A percentile compares a stretch with the other conserved stretches of the same genome.
These are phyloP conservation scores for Stegostoma tigrinum DNA, from an alignment of 2,113 vertebrate genomes.

Conservation along the genomic window DNA sequence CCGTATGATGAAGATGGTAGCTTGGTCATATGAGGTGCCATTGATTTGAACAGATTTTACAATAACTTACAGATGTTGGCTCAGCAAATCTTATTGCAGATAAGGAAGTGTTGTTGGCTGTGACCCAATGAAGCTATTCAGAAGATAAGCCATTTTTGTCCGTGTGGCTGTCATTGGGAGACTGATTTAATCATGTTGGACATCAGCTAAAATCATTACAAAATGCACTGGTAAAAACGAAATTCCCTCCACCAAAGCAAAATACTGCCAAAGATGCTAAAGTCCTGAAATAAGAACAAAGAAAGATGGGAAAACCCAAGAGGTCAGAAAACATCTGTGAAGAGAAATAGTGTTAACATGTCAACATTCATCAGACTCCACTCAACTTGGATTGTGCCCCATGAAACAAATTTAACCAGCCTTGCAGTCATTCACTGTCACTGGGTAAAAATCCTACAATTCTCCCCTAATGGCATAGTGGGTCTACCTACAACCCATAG, in stretches of 20 bases:
- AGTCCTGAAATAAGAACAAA: no score
- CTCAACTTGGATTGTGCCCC: neutral
- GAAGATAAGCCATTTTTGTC: neutral
- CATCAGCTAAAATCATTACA: neutral
- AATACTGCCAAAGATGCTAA: no score
- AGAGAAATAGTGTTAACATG: no score
- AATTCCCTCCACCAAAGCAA: neutral
- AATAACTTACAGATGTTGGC: neutral
- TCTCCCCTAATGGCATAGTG: no score
- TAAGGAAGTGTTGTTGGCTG: neutral
- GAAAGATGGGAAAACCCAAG: no score
- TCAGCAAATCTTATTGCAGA: neutral
- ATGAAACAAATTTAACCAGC: neutral
- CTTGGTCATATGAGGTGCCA: neutral
- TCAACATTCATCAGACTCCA: no score
- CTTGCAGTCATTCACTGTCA: no score
- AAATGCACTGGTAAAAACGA: neutral
- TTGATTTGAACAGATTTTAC: neutral
- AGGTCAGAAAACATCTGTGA: no score
- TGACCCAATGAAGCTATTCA: neutral
- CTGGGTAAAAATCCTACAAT: no score
- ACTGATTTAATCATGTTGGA: neutral
- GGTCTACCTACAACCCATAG: no score
- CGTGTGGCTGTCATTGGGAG: neutral
- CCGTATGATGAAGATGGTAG: no score